phyloP scores from a whole-genome alignment of 1,140 invertebrate species.

The Aphelenchoides besseyi region DNA sequence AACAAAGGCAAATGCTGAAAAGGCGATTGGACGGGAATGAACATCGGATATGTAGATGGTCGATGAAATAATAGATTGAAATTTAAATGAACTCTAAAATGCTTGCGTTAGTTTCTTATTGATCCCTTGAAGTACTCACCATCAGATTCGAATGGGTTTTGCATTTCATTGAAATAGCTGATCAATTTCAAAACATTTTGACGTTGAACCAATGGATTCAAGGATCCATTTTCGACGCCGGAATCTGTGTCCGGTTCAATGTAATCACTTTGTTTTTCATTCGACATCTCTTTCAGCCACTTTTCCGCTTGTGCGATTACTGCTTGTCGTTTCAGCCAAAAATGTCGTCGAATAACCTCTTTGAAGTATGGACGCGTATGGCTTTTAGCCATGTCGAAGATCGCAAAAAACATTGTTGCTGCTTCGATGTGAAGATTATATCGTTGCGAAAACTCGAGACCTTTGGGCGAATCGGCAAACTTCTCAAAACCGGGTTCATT shows the following conservation, averaged over 20 bases:
- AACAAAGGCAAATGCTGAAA: too few species aligned
- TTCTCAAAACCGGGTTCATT: conserved; percentile 90
- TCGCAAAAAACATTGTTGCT: conserved; percentile 89
- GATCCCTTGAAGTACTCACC: too few species aligned
- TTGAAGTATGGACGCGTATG: conserved; percentile 14
- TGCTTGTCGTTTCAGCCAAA: conserved; percentile 87
- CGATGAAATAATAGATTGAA: too few species aligned
- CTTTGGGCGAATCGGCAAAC: conserved; percentile 56
- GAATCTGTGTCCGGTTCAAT: neutral
- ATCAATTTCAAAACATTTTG: conserved; percentile 41
- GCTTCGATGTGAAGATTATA: conserved; percentile 94
- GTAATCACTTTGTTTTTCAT: neutral
- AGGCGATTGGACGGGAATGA: too few species aligned
- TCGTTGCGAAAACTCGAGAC: conserved; percentile 69
- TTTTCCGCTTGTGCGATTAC: conserved; percentile 81
- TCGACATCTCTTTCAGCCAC: conserved; percentile 68
- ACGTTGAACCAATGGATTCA: conserved; percentile 21
- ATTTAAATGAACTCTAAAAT: too few species aligned
- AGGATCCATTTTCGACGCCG: neutral
- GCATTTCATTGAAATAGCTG: conserved; percentile 38
- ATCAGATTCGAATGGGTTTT: conserved; percentile 31
- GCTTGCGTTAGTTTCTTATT: too few species aligned
- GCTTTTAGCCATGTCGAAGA: conserved; percentile 71
- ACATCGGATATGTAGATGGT: too few species aligned
- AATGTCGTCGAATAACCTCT: conserved; percentile 84